Base-by-base conservation (phyloP, 2,888 invertebrate genomes). In the Pyralis farinalis region DNA sequence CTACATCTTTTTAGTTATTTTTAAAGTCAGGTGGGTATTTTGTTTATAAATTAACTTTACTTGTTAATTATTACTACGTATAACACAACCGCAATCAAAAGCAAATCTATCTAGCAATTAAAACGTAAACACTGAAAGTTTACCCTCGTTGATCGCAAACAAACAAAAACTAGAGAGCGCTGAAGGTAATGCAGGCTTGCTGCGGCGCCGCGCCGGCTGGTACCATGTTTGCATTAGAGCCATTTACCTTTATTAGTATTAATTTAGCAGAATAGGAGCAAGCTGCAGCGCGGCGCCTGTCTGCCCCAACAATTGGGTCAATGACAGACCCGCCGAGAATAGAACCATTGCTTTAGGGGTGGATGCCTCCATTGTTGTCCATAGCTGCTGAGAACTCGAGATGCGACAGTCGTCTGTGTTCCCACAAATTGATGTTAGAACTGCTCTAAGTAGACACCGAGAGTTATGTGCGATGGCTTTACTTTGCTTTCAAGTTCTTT, bases 291-390 rank as follows among this genome's bases (percentile, higher is more conserved):
- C 55, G 54, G 56, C 53, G 60, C 58, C 58, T 58, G 66, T 70
- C 69, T 70, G 63, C 59, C 62, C 63, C 61, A 57, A 65, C 60
- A 87, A 79, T 71, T 86, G 63, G 87, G 87, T 87, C 87, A 87
- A 86, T 86, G 81, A 79, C 82, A 78, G 72, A 49, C 68, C 66
- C 63, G 71, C 71, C 72, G 70, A 85, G 84, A 86, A 85, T 87
- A 87, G 85, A 76, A 69, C 67, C 65, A 59, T 58, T 65, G 78
- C 74, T 77, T 72, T 69, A 76, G 75, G 84, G 78, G 72, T 76
- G 69, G 77, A 73, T 67, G 70, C 71, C 59, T 70, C 76, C 70
- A 49, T 48, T 51, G 43, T 49, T 52, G 46, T 40, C 48, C 49
- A 49, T 47, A 37, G 37, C 30, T 40, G 37, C 38, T 46, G 44